Conservation (phyloP, 2,888 invertebrate genomes). For the Lingula anatina region DNA sequence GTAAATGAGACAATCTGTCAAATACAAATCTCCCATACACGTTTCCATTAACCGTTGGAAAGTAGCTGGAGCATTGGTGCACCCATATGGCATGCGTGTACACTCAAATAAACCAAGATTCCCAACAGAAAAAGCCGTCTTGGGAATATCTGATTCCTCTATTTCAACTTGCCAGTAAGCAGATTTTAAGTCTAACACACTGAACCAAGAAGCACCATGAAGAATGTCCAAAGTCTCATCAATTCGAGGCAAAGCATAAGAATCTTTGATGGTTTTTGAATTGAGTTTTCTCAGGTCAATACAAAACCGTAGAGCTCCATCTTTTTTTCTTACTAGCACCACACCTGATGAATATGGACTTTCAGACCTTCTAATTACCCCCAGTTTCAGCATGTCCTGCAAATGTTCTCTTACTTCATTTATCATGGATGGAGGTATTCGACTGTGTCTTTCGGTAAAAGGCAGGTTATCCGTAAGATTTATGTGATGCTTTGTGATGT, state of each 20-base stretch:
- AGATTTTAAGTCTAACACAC: constrained; percentile 14
- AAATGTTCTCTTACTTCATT: constrained; percentile 7
- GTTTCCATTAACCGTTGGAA: constrained; percentile 22
- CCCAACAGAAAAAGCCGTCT: too few species aligned
- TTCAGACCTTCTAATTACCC: constrained; percentile 5
- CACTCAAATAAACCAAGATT: constrained; percentile 25
- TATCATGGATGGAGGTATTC: constrained; percentile 8
- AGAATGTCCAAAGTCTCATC: too few species aligned
- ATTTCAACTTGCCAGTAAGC: too few species aligned
- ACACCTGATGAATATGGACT: constrained; percentile 9
- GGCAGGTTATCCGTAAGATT: constrained; percentile 3
- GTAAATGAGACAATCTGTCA: constrained; percentile 10
- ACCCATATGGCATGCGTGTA: constrained; percentile 23
- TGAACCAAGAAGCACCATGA: constrained; percentile 2
- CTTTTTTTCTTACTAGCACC: constrained; percentile 13
- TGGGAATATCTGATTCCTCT: constrained; percentile 10
- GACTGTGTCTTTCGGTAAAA: constrained; percentile 5
- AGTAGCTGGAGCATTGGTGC: constrained; percentile 20
- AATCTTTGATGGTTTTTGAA: constrained; percentile 8
- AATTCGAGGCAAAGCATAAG: constrained; percentile 10
- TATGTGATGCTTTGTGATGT: constrained; percentile 7
- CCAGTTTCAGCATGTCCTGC: too few species aligned
- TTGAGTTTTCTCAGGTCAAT: constrained; percentile 11
- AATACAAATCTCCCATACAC: constrained; percentile 10
- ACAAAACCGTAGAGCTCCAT: constrained; percentile 11